A percentile compares a stretch with the other conserved stretches of the same genome.
Evolutionary conservation across 2,797 vertebrate genomes (phyloP).

Genomic region (Erithacus rubecula): DNA sequence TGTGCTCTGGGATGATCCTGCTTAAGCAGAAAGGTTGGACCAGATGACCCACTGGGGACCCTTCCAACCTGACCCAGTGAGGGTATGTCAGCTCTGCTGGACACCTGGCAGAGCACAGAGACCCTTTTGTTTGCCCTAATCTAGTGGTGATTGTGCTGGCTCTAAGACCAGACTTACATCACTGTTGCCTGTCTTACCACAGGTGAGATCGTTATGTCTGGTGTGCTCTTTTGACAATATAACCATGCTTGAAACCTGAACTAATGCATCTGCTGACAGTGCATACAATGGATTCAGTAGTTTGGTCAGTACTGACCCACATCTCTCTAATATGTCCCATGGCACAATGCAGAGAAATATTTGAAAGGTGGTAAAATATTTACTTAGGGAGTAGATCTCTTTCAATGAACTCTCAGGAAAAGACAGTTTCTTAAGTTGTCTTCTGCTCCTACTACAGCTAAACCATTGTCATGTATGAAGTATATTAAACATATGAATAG

Average conservation of each 20-base stretch:
- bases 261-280: neutral
- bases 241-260: neutral
- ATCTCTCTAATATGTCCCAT: neutral
- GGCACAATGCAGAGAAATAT: neutral
- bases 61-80: neutral
- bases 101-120: neutral
- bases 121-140: neutral
- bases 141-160: neutral
- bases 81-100: neutral
- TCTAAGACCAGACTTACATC: neutral
- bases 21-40: neutral
- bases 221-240: neutral
- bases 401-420: neutral
- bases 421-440: neutral
- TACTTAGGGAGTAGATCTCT: neutral
- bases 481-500: fast-evolving
- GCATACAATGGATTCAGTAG: neutral
- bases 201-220: neutral
- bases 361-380: neutral
- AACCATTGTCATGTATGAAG: neutral
- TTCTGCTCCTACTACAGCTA: neutral
- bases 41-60: neutral
- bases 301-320: neutral
- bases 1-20: neutral
- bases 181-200: neutral